These are phyloP conservation scores for Ligdia adustata DNA, from an alignment of 2,888 invertebrate species.

Conservation along the genomic window DNA sequence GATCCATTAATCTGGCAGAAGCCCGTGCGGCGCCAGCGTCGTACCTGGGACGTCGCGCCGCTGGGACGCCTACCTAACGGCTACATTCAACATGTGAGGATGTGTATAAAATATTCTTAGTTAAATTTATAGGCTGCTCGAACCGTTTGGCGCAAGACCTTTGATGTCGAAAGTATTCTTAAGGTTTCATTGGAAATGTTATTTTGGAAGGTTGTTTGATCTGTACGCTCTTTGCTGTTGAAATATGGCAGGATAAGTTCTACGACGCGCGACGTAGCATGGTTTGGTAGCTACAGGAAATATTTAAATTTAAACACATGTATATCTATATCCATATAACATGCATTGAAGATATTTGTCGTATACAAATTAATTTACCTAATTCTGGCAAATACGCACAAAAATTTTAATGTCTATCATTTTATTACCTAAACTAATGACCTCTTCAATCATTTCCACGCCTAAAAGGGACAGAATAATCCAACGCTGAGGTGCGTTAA, in stretches of 20 bases:
- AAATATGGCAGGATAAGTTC: slow-evolving; percentile 2
- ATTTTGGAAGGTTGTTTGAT: slow-evolving; percentile 14
- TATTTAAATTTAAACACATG: neutral
- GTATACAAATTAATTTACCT: too few relatives aligned
- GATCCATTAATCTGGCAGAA: slow-evolving; percentile 93
- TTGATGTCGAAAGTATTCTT: slow-evolving; percentile 18
- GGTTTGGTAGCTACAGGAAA: neutral
- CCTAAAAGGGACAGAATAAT: too few relatives aligned
- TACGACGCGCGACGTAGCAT: neutral
- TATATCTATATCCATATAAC: too few relatives aligned
- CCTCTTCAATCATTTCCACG: too few relatives aligned
- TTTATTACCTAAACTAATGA: too few relatives aligned
- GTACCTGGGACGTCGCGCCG: slow-evolving; percentile 79
- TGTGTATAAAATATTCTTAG: slow-evolving; percentile 44
- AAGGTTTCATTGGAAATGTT: slow-evolving; percentile 13
- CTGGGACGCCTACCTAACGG: slow-evolving; percentile 81
- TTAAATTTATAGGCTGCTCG: slow-evolving; percentile 38
- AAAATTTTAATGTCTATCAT: too few relatives aligned
- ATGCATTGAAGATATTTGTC: too few relatives aligned
- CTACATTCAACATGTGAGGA: slow-evolving; percentile 70
- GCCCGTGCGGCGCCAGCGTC: slow-evolving; percentile 90
- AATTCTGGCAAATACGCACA: too few relatives aligned
- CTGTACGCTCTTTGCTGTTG: too few relatives aligned
- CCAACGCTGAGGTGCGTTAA: too few relatives aligned
- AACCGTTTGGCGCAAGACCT: slow-evolving; percentile 30